Evolutionary conservation across 2,113 vertebrate genomes (phyloP), one percentile per base, ranked within the genome.

Genomic region (Sander vitreus): DNA sequence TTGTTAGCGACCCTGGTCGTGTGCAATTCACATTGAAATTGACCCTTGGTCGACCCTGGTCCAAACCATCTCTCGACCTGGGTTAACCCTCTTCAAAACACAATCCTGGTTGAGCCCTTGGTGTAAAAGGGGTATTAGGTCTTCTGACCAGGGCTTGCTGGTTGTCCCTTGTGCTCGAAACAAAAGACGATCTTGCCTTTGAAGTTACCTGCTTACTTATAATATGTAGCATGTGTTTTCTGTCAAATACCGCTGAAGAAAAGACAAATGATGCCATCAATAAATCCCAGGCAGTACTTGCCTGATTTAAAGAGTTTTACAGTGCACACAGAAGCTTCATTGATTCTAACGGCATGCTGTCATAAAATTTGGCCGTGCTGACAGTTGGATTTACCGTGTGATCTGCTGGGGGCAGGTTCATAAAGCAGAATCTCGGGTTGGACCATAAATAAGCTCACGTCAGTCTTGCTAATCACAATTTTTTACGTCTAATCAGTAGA

Each of bases 401-500:
- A 69, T 82, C 51, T 33, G 55, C 60, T 3, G 0, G 4, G 0
- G 50, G 30, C 33, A 1, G 57, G 30, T 27, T 57, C 53, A 50
- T 53, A 55, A 70, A 53, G 23, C 51, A 78, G 39, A 58, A 65
- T 23, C 21, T 36, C 18, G 0, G 23, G 4, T 11, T 25, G 48
- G 58, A 64, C 48, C 55, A 39, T 60, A 79, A 66, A 85, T 80
- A n/a, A 73, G 43, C 27, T 68, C 18, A n/a, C 7, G 14, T 51
- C 71, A 75, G 50, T 79, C 67, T 76, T 50, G 10, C 39, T 73
- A 80, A 85, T 73, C 47, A 68, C 23, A 66, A 2, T 4, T 73
- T 79, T 75, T 83, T 54, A 53, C 27, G 23, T 39, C n/a, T 63
- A 69, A 87, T 76, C 66, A 78, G 62, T 39, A 57, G 65, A 80